phyloP scores from a whole-genome alignment of 2,888 invertebrate genomes.

The Lacanobia wlatinum region DNA sequence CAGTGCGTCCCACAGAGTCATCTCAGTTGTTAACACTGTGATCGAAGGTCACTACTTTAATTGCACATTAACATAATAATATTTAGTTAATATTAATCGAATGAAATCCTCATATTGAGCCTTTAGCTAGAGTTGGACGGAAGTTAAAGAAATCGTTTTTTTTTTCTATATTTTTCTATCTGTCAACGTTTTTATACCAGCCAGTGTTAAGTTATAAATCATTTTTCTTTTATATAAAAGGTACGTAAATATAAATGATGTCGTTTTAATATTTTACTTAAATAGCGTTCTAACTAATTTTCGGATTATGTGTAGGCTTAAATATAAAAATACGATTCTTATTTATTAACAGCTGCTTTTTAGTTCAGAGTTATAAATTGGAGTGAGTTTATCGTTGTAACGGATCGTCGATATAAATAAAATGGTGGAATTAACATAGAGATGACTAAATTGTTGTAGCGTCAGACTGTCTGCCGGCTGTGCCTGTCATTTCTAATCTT shows the following conservation, averaged over 20 bases:
- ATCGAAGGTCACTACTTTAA: constrained; percentile 71
- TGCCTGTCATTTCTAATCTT: constrained; percentile 11
- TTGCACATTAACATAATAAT: constrained; percentile 67
- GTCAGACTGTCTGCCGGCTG: constrained; percentile 45
- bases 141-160: constrained; percentile 39
- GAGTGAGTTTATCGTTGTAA: constrained; percentile 40
- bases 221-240: constrained; percentile 36
- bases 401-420: constrained; percentile 40
- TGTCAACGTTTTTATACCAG: constrained; percentile 25
- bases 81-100: constrained; percentile 77
- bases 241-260: constrained; percentile 57
- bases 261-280: constrained; percentile 47
- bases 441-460: constrained; percentile 57
- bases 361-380: constrained; percentile 50
- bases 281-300: constrained; percentile 25
- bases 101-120: constrained; percentile 71
- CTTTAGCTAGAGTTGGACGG: constrained; percentile 65
- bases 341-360: constrained; percentile 37
- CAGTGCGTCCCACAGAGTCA: constrained; percentile 53
- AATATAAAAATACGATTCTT: constrained; percentile 34
- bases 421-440: constrained; percentile 46
- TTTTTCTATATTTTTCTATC: neutral
- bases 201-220: constrained; percentile 46
- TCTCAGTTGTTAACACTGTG: constrained; percentile 70
- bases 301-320: constrained; percentile 41